Evolutionary conservation across 2,113 vertebrate species (phyloP).

Genomic region (Syrmaticus mikado): DNA sequence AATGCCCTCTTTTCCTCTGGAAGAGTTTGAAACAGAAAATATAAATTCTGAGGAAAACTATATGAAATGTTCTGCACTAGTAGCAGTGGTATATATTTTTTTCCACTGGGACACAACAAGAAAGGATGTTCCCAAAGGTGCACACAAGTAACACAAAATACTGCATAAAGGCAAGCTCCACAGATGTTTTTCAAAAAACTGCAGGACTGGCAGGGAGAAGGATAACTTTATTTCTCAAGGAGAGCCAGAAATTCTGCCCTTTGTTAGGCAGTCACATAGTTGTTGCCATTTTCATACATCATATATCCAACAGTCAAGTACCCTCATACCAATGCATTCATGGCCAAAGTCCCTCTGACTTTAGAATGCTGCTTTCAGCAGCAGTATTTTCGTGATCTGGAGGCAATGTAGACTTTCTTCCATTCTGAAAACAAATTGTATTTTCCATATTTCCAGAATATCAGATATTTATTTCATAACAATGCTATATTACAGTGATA

Average conservation of each 20-base stretch:
- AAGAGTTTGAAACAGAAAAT: not conserved
- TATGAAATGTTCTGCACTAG: not conserved
- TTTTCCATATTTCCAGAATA: slow-evolving; percentile 13
- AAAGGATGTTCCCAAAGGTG: not conserved
- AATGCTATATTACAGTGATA: not conserved
- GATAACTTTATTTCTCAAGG: not conserved
- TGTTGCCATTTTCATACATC: not conserved
- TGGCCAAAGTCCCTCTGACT: not conserved
- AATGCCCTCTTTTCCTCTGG: not conserved
- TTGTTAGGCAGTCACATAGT: not conserved
- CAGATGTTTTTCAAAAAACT: not conserved
- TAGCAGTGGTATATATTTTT: not conserved
- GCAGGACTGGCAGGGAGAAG: not conserved
- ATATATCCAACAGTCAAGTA: not conserved
- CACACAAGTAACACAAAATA: not conserved
- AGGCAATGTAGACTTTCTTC: not conserved
- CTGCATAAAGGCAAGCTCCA: rapidly evolving
- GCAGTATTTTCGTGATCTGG: not conserved
- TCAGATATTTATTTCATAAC: not conserved
- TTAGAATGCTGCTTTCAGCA: not conserved
- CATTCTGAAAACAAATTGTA: not conserved
- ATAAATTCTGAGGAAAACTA: not conserved
- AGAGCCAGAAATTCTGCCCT: not conserved
- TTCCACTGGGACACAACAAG: not conserved
- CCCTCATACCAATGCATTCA: not conserved